Base-by-base conservation (phyloP, 2,888 invertebrate genomes). In the Eulithis prunata region DNA sequence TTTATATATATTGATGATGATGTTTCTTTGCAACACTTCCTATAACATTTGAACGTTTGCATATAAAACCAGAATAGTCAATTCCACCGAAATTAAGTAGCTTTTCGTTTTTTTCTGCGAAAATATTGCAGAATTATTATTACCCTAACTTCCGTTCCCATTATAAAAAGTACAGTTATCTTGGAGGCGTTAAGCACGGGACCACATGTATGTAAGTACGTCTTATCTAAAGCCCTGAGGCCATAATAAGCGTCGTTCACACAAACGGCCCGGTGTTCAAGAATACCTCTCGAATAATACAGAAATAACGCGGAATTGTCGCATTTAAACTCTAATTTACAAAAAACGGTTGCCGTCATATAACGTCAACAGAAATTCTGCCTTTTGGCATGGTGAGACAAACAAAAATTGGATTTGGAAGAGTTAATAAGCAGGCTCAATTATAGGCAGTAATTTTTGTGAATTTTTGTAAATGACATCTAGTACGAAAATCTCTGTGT, bases 301-400 rank as follows among this genome's bases (percentile, higher is more conserved):
- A 71, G 71, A 73, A 78, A 81, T 83, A 80, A 82, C 80, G 73
- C 75, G 71, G 70, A 78, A 79, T 80, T 72, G 79, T 77, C 78
- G 64, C 66, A 65, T 73, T 41, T 59, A 59, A 59, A 38, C 38
- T 36, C 11, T 12, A 7, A 11, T 12, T 47, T 12, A 1, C 10
- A 14, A 2, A 49, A 57, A 14, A 46, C 36, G 47, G 47, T 57
- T 4, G 11, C 47, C 47, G 36, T 49, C 3, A 36, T 14, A 21
- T 41, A 54, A 12, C 52, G n/a, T 3, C 21, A 21, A 21, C 2
- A 21, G 1, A 21, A 21, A 21, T 21, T 1, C 21, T 21, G 1
- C 21, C 21, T 21, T 21, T 21, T 1, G 21, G 21, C 21, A 21
- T 2, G 21, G 21, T 21, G 21, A 21, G 21, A 21, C 21, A 21